These are phyloP conservation scores for Tryphoninae sp. DNA, from an alignment of 2,888 invertebrate genomes.

Conservation along the genomic window DNA sequence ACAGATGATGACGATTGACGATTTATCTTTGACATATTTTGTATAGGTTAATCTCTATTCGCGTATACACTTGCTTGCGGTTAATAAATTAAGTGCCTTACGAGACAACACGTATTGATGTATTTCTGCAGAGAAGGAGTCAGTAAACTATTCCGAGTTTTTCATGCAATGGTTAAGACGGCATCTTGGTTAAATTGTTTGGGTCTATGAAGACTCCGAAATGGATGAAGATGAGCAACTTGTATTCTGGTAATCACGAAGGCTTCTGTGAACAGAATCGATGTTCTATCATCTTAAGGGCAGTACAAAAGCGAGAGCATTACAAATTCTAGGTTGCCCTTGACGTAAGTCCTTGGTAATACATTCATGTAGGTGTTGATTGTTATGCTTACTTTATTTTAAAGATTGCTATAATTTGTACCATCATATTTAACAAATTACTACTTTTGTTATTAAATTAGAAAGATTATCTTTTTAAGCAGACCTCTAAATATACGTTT, in stretches of 20 bases:
- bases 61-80: constrained; percentile 29
- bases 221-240: constrained; percentile 50
- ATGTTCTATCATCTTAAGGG: constrained; percentile 1
- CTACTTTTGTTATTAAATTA: no score
- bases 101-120: not conserved
- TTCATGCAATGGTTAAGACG: constrained; percentile 14
- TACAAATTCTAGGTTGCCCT: not conserved
- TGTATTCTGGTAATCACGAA: constrained; percentile 10
- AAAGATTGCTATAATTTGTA: not conserved
- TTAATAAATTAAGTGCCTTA: constrained; percentile 41
- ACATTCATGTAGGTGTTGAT: not conserved
- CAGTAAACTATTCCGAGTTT: not conserved
- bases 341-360: not conserved
- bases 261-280: constrained; percentile 20
- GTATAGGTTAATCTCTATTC: constrained; percentile 58
- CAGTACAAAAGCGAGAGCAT: constrained; percentile 21
- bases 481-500: no score
- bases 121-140: not conserved
- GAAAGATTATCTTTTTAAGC: no score
- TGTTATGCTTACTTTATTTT: not conserved
- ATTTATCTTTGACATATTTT: constrained; percentile 40
- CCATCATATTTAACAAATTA: no score
- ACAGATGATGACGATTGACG: constrained; percentile 30
- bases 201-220: constrained; percentile 19
- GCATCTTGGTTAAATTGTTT: constrained; percentile 9